These are phyloP conservation scores for Neomorphus geoffroyi DNA, from an alignment of 2,797 vertebrate genomes.

Conservation along the genomic window DNA sequence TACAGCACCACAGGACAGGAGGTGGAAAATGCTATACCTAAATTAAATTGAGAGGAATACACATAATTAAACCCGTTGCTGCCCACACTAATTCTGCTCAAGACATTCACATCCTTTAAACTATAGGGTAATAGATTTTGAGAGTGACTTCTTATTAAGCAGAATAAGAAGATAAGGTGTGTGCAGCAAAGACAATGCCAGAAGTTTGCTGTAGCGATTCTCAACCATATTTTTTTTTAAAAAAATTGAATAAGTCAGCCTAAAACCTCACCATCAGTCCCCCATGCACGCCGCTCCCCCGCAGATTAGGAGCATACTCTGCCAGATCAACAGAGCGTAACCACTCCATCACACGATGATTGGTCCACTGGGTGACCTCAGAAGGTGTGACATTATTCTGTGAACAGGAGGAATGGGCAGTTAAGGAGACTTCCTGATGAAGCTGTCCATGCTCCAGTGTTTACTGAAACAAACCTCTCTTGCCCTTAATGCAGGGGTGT, in stretches of 20 bases:
- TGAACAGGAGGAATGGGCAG: background rate
- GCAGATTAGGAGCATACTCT: slow-evolving; percentile 95
- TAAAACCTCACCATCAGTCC: slow-evolving; percentile 88
- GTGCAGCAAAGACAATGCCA: background rate
- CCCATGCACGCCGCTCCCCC: slow-evolving; percentile 95
- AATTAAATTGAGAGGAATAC: background rate
- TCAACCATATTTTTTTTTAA: rapidly evolving
- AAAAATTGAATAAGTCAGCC: background rate
- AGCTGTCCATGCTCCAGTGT: background rate
- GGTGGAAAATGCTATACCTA: background rate
- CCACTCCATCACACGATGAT: slow-evolving; percentile 99
- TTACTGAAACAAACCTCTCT: background rate
- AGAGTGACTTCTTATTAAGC: background rate
- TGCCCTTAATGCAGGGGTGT: background rate
- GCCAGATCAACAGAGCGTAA: slow-evolving; percentile 94
- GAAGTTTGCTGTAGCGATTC: background rate
- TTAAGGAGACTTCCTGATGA: background rate
- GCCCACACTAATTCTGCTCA: background rate
- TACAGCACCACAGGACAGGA: background rate
- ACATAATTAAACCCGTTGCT: background rate
- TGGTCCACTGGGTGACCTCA: slow-evolving; percentile 97
- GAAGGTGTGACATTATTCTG: slow-evolving; percentile 89
- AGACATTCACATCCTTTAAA: background rate
- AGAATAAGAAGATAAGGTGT: background rate
- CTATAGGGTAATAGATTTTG: background rate